phyloP scores from a whole-genome alignment of 1,140 invertebrate species.

The Ceratitis capitata region DNA sequence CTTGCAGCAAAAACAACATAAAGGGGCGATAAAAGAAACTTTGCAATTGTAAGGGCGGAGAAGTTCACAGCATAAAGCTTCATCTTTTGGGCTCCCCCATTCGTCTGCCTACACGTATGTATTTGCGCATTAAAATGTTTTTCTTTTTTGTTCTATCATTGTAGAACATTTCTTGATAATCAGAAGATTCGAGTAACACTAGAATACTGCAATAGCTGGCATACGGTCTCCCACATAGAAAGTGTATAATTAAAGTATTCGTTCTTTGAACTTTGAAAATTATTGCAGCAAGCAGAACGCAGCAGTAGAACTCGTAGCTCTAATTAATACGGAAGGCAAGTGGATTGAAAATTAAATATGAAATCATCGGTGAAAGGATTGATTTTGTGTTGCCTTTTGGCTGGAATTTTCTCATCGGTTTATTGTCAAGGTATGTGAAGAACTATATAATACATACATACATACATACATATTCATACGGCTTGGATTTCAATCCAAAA shows the following conservation, averaged over 20 bases:
- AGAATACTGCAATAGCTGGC: background rate
- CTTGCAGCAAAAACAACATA: background rate
- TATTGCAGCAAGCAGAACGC: background rate
- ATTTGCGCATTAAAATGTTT: background rate
- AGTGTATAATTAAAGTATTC: background rate
- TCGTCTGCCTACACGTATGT: background rate
- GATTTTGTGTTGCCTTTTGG: background rate
- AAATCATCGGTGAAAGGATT: slow-evolving; percentile 25
- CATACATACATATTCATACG: background rate
- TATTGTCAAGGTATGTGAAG: slow-evolving; percentile 6
- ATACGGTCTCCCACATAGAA: background rate
- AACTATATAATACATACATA: background rate
- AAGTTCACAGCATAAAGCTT: background rate
- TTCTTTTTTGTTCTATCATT: slow-evolving; percentile 3
- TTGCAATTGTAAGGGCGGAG: background rate
- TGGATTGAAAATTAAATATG: background rate
- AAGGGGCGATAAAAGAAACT: background rate
- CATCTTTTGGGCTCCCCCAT: background rate
- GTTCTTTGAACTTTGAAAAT: background rate
- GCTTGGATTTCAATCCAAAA: background rate
- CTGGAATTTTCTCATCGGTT: background rate
- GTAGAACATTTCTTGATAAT: background rate
- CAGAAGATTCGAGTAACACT: background rate
- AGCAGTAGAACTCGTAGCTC: background rate
- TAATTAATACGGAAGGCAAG: background rate